A percentile compares a stretch with the other conserved stretches of the same genome.
Evolutionary conservation across 1,140 invertebrate genomes (phyloP).

Genomic region (Formica selysi): DNA sequence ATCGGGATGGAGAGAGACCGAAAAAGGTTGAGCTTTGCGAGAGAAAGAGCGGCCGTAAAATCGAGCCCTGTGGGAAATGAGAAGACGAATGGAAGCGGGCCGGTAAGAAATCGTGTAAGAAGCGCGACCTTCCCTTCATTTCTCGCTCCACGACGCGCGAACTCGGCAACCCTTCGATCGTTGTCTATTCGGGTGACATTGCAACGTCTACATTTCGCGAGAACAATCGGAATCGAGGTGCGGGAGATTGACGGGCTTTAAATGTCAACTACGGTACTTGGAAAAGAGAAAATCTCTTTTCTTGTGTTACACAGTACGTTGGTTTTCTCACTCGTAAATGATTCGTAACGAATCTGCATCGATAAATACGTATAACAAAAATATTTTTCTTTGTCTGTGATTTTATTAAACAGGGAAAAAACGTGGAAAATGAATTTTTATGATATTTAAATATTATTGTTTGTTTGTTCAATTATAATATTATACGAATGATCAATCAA

Average conservation of each 20-base stretch:
- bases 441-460: not conserved
- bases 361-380: not conserved
- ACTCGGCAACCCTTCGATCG: conserved; percentile 52
- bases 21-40: conserved; percentile 53
- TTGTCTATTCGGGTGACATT: conserved; percentile 47
- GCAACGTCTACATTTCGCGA: conserved; percentile 52
- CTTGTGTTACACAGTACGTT: not conserved
- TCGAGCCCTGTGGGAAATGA: conserved; percentile 38
- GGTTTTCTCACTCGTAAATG: not conserved
- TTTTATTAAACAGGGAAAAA: not conserved
- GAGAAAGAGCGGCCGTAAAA: conserved; percentile 44
- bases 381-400: not conserved
- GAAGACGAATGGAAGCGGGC: conserved; percentile 63
- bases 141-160: conserved; percentile 41
- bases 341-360: conserved; percentile 13
- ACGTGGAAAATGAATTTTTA: not conserved
- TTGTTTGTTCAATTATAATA: not conserved
- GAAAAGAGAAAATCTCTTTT: conserved; percentile 17
- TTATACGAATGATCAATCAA: not conserved
- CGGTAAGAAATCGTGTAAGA: conserved; percentile 58
- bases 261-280: conserved; percentile 23
- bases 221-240: conserved; percentile 32
- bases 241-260: conserved; percentile 38
- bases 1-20: not conserved
- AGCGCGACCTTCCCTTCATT: conserved; percentile 48